Conservation (phyloP, 1,140 invertebrate genomes). For the Euwallacea fornicatus region DNA sequence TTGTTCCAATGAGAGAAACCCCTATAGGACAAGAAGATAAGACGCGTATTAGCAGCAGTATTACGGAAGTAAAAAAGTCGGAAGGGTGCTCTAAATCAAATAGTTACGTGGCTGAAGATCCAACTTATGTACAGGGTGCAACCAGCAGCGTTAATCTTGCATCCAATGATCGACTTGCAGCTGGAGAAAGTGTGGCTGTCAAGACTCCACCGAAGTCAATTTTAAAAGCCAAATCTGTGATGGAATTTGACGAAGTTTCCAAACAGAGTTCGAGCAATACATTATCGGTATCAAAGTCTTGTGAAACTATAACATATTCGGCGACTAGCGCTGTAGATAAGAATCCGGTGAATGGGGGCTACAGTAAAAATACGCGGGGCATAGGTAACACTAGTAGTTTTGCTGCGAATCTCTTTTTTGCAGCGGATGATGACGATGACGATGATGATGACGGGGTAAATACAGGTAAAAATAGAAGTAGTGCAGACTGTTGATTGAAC, state of each 20-base stretch:
- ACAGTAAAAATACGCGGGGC: slow-evolving; percentile 8
- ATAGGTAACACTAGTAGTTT: slow-evolving; percentile 41
- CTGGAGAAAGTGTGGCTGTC: not conserved
- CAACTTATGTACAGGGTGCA: slow-evolving; percentile 6
- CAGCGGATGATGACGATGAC: slow-evolving; percentile 36
- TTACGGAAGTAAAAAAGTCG: too few relatives aligned
- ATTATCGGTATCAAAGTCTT: too few relatives aligned
- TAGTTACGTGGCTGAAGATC: too few relatives aligned
- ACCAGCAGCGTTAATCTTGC: slow-evolving; percentile 20
- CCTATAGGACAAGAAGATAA: too few relatives aligned
- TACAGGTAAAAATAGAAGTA: slow-evolving; percentile 3
- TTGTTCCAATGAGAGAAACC: too few relatives aligned
- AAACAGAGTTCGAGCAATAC: not conserved
- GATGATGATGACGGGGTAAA: slow-evolving; percentile 22
- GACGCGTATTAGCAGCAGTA: too few relatives aligned
- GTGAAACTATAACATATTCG: not conserved
- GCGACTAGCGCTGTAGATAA: not conserved
- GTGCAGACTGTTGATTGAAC: slow-evolving; percentile 24
- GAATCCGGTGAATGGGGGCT: not conserved
- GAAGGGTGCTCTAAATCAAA: too few relatives aligned
- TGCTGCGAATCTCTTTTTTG: slow-evolving; percentile 50
- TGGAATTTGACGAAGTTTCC: not conserved
- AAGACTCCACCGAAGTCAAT: slow-evolving; percentile 24
- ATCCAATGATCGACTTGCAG: not conserved
- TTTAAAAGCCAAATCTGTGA: slow-evolving; percentile 18